Base-by-base conservation (phyloP, 2,888 invertebrate species). In the Idaea dimidiata region DNA sequence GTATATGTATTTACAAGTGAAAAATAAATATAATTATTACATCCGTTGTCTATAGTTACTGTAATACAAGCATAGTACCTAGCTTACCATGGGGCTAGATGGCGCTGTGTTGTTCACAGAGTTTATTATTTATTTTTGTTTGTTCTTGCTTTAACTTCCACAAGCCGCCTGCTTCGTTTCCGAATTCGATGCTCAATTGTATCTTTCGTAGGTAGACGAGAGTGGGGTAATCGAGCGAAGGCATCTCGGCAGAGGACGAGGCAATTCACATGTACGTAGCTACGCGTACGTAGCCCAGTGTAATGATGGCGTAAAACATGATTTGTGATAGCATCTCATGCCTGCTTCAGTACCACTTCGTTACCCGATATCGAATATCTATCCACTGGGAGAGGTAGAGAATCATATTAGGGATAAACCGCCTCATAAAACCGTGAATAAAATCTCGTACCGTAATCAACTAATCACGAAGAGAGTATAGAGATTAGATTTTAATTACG, bases 401-500 rank as follows among this genome's bases (percentile, higher is more conserved):
- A 66, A 66, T 65, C 60, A 64, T 60, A 68, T 67, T 65, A 66
- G 55, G 66, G 63, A 64, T 63, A 68, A 24, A 67, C 65, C 67
- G 64, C 58, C 62, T 64, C 68, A 63, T 69, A 73, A 74, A 71
- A 74, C 74, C 66, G 69, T 70, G 68, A 68, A 66, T 65, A 70
- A 72, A 71, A 70, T 69, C 58, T 63, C 61, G 72, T 72, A 67
- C 62, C 64, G 67, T 61, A 67, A 69, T 24, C 24, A 24, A 5
- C n/a, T n/a, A 24, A 24, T 74, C 72, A 70, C 62, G 63, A 65
- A 70, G 72, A 71, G 71, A 67, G 72, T 72, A 74, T 75, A 77
- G 70, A 75, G 72, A 78, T 79, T 75, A 77, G 66, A 77, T 75
- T 78, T 79, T 78, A 79, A 82, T 79, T 76, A 78, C 77, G 75